A percentile compares a stretch with the other conserved stretches of the same genome.
Evolutionary conservation across 2,888 invertebrate species (phyloP).

Genomic region (Elegia similella): DNA sequence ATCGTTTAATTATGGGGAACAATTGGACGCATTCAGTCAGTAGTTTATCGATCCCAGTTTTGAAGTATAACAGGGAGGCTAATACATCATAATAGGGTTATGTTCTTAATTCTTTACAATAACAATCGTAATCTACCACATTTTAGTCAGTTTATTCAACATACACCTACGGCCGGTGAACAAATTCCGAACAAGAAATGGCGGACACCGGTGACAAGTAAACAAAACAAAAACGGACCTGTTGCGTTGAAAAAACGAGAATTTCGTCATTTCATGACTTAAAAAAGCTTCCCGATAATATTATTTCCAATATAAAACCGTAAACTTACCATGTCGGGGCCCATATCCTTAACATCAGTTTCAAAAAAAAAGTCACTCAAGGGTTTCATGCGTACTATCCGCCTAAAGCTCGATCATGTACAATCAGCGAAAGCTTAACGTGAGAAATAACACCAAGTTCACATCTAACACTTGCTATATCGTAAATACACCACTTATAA

Average conservation of each 20-base stretch:
- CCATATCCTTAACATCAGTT: constrained; percentile 90
- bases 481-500: constrained; percentile 41
- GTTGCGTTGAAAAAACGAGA: constrained; percentile 72
- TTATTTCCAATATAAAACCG: constrained; percentile 40
- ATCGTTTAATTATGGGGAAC: constrained; percentile 1
- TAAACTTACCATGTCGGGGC: constrained; percentile 89
- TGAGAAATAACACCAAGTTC: constrained; percentile 48
- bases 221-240: constrained; percentile 83
- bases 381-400: constrained; percentile 84
- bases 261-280: constrained; percentile 66
- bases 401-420: constrained; percentile 71
- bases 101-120: neutral
- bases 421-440: constrained; percentile 56
- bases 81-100: neutral
- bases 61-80: neutral
- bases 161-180: constrained; percentile 66
- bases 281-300: constrained; percentile 48
- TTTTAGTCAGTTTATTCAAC: constrained; percentile 17
- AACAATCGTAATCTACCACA: neutral
- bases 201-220: constrained; percentile 83
- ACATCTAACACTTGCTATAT: constrained; percentile 47
- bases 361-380: constrained; percentile 86
- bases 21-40: constrained; percentile 3
- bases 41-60: constrained; percentile 7
- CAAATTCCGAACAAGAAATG: constrained; percentile 75